A percentile compares a stretch with the other conserved stretches of the same genome.
phyloP scores from a whole-genome alignment of 1,140 invertebrate genomes.

The Cyclina sinensis region DNA sequence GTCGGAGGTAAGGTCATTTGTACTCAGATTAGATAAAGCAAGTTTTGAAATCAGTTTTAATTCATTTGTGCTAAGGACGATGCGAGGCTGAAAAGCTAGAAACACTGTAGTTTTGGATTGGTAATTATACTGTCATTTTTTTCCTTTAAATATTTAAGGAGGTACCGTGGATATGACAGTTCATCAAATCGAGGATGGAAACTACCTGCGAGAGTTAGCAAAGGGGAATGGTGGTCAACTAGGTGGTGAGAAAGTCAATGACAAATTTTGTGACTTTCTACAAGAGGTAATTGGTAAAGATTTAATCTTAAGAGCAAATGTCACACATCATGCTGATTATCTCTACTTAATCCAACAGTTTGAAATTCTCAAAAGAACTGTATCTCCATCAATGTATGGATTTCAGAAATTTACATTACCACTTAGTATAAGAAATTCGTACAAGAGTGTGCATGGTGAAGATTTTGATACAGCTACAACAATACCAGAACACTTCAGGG shows the following conservation, averaged over 20 bases:
- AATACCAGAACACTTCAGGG: not conserved
- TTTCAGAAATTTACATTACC: conserved; percentile 2
- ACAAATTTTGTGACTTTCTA: conserved; percentile 11
- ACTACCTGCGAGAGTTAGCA: conserved; percentile 15
- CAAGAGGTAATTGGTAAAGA: conserved; percentile 26
- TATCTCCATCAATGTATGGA: not conserved
- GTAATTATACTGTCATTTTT: too few species aligned
- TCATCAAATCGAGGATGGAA: conserved; percentile 32
- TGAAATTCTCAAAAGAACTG: conserved; percentile 48
- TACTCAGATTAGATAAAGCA: too few species aligned
- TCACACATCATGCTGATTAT: conserved; percentile 25
- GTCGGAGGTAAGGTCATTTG: conserved; percentile 33
- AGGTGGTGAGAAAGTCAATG: conserved; percentile 44
- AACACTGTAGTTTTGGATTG: too few species aligned
- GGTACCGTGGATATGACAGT: conserved; percentile 61
- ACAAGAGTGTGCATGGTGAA: conserved; percentile 5
- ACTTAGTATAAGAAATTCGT: not conserved
- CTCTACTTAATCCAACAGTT: conserved; percentile 9
- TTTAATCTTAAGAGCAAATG: not conserved
- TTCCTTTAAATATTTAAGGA: too few species aligned
- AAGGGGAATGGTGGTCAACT: conserved; percentile 59
- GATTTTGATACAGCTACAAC: not conserved
- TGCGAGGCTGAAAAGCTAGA: too few species aligned
- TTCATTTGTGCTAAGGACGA: too few species aligned
- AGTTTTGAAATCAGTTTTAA: too few species aligned